Evolutionary conservation across 2,888 invertebrate genomes (phyloP), one percentile per base, ranked within the genome.

Genomic region (Lasioglossum oenotherae): DNA sequence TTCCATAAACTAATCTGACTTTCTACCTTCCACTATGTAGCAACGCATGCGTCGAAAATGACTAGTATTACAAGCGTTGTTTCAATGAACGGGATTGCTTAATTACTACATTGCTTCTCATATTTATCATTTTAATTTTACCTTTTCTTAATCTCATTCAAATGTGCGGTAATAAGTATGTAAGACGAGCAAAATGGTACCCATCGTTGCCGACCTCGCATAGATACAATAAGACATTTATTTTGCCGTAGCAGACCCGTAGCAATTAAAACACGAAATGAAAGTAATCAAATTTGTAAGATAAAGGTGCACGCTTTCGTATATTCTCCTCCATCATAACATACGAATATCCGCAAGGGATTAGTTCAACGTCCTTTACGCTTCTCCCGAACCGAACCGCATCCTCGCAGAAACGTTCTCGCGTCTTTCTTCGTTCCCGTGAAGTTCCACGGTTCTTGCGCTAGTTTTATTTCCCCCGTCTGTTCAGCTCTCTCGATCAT

Each of bases 401-500:
- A 49, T 31, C 73, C 73, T n/a, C 72, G 14, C 8, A 44, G 72
- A 8, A 12, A 27, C 41, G 23, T 6, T n/a, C 44, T n/a, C 27
- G 8, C 31, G 27, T 31, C 53, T 49, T 67, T 49, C 6, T 44
- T 35, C 72, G 38, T 75, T 72, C 64, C 60, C 16, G 60, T 46
- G 19, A 64, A 53, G 35, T 64, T 53, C 35, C 44, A n/a, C 82
- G 46, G 35, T 74, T 73, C 74, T 57, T 60, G 60, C 67, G 78
- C 74, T 49, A 74, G 74, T 79, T 79, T 85, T 84, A 84, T 84
- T 79, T 53, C 64, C 19, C 31, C 60, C 53, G 57, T 12, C 49
- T n/a, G n/a, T 41, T 44, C n/a, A 16, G 76, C 67, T 10, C 49
- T 41, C 80, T 77, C 80, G 74, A 85, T 84, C 84, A 84, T 84